These are phyloP conservation scores for Metalampra italica DNA, from an alignment of 2,888 invertebrate genomes.

Conservation along the genomic window DNA sequence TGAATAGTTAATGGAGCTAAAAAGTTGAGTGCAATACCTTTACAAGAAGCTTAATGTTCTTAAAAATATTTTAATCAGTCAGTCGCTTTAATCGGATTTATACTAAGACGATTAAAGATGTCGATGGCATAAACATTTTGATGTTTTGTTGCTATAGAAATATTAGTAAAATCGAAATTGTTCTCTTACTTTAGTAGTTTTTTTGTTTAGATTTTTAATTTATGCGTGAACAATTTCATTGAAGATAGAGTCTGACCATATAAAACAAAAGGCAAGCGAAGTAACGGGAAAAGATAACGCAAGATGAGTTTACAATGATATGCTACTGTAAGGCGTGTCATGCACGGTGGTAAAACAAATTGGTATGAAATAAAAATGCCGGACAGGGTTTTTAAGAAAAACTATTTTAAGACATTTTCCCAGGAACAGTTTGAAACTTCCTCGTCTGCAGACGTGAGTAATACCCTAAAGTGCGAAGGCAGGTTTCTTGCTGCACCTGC, in stretches of 20 bases:
- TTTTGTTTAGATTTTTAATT: too few species aligned
- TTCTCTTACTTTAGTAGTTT: too few species aligned
- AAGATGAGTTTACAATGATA: too few species aligned
- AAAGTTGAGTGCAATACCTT: conserved; percentile 19
- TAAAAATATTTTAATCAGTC: not conserved
- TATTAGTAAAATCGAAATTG: too few species aligned
- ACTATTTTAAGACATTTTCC: conserved; percentile 14
- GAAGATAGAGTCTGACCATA: too few species aligned
- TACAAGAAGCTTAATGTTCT: not conserved
- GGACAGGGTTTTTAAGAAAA: not conserved
- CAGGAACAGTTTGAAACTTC: conserved; percentile 24
- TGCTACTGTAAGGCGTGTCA: too few species aligned
- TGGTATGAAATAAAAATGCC: not conserved
- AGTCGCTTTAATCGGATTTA: not conserved
- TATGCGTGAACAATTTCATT: too few species aligned
- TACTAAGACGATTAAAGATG: too few species aligned
- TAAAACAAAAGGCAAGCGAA: too few species aligned
- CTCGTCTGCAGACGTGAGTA: conserved; percentile 20
- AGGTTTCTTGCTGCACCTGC: conserved; percentile 62
- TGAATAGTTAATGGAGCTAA: conserved; percentile 58
- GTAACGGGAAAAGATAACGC: too few species aligned
- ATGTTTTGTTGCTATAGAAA: too few species aligned
- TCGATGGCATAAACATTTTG: too few species aligned
- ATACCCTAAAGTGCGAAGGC: conserved; percentile 34
- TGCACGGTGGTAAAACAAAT: not conserved